A percentile compares a stretch with the other conserved stretches of the same genome.
phyloP scores from a whole-genome alignment of 2,888 invertebrate species.

The Geotrupes spiniger region DNA sequence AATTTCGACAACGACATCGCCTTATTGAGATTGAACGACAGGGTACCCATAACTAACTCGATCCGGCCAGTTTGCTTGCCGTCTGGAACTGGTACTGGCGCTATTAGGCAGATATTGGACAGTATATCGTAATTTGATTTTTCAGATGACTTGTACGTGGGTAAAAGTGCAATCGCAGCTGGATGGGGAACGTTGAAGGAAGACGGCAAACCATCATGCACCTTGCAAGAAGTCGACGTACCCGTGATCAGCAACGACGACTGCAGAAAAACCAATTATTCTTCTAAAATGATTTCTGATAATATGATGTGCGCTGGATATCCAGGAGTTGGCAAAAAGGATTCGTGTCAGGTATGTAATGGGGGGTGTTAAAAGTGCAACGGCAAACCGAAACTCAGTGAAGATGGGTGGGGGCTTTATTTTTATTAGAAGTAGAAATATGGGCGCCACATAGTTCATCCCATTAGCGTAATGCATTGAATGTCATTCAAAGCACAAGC shows the following conservation, averaged over 20 bases:
- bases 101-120: background rate
- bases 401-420: too few species aligned
- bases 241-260: conserved; percentile 68
- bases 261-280: conserved; percentile 77
- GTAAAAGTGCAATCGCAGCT: conserved; percentile 69
- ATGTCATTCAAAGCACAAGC: too few species aligned
- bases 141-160: conserved; percentile 68
- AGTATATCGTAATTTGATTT: background rate
- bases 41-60: conserved; percentile 72
- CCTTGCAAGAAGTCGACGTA: conserved; percentile 82
- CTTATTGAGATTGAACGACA: conserved; percentile 74
- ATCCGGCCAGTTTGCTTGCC: conserved; percentile 85
- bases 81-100: conserved; percentile 57
- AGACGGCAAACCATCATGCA: conserved; percentile 80
- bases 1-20: conserved; percentile 91
- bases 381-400: too few species aligned
- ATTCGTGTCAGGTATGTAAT: conserved; percentile 83
- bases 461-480: too few species aligned
- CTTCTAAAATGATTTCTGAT: conserved; percentile 78
- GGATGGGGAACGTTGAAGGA: conserved; percentile 89
- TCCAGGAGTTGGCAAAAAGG: conserved; percentile 66
- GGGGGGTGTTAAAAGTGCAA: conserved; percentile 19
- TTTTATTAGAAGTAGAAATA: too few species aligned
- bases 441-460: too few species aligned
- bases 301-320: conserved; percentile 88